Base-by-base conservation (phyloP, 2,888 invertebrate species). In the Euplexia lucipara region DNA sequence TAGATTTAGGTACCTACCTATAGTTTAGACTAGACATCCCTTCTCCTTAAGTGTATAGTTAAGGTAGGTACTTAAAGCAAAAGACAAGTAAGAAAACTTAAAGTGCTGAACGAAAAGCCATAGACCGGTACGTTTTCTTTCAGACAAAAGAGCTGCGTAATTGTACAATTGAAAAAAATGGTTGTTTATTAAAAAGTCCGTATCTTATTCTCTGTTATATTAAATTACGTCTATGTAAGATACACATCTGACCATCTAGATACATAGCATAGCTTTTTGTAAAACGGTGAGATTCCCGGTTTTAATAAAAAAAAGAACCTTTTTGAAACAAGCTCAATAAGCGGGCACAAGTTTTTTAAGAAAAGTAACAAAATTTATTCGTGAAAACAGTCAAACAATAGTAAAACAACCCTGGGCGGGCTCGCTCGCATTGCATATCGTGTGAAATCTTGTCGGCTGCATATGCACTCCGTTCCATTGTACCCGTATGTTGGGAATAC, bases 401-500 rank as follows among this genome's bases (percentile, higher is more conserved):
- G 78, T 68, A 76, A 79, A 84, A 80, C 79, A 83, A 82, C 83
- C 79, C 83, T 82, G 73, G 71, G 70, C 54, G 65, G 68, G 64
- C 68, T 68, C 62, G 60, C 70, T 65, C 67, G 59, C 75, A 79
- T 75, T 71, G 75, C 72, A 75, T 69, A 74, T 83, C 88, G 87
- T 90, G 91, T 84, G 89, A 91, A 91, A 87, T 86, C 85, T 87
- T 74, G 75, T 73, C 75, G 63, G 58, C 66, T 75, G 68, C 68
- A 78, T 75, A 83, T 83, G 81, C 80, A 82, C 79, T 84, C 78
- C 75, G 70, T 66, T 69, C 79, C 77, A 88, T 90, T 90, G 88
- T 90, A 37, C 39, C 30, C 14, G 42, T 26, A 78, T 77, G 83
- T 84, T 88, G 89, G 83, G 87, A 90, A 91, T 86, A 83, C 86